These are phyloP conservation scores for Chaetops frenatus DNA, from an alignment of 2,113 vertebrate species.

Conservation along the genomic window DNA sequence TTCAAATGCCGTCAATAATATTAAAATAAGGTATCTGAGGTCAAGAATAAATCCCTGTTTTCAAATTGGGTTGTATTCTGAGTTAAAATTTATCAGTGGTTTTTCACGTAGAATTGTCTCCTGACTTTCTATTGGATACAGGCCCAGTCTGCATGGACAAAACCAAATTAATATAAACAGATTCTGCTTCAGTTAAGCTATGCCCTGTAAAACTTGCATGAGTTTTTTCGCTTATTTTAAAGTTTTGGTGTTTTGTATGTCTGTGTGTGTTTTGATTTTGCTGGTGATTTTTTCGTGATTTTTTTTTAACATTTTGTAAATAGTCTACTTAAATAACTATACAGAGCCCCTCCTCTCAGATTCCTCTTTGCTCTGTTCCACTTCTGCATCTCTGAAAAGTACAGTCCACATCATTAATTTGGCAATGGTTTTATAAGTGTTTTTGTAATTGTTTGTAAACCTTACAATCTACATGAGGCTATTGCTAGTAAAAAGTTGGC, in stretches of 20 bases:
- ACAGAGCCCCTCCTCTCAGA: neutral
- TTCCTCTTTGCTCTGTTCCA: neutral
- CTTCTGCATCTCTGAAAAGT: neutral
- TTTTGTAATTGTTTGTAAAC: neutral
- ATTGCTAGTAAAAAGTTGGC: neutral
- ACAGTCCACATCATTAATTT: neutral
- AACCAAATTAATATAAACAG: neutral
- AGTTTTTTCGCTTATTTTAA: neutral
- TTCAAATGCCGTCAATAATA: neutral
- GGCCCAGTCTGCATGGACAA: neutral
- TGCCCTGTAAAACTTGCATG: rapidly evolving
- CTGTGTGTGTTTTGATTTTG: neutral
- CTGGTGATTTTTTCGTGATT: rapidly evolving
- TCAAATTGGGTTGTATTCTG: neutral
- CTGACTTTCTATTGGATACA: neutral
- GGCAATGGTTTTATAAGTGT: neutral
- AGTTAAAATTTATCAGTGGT: neutral
- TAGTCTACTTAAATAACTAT: neutral
- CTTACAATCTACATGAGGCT: neutral
- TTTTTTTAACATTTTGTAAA: neutral
- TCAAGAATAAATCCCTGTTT: neutral
- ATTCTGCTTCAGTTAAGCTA: neutral
- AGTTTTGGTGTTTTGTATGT: neutral
- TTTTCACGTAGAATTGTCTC: neutral
- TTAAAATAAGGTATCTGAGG: neutral